A percentile compares a stretch with the other conserved stretches of the same genome.
Evolutionary conservation across 2,797 vertebrate genomes (phyloP).

Genomic region (Sarcophilus harrisii): DNA sequence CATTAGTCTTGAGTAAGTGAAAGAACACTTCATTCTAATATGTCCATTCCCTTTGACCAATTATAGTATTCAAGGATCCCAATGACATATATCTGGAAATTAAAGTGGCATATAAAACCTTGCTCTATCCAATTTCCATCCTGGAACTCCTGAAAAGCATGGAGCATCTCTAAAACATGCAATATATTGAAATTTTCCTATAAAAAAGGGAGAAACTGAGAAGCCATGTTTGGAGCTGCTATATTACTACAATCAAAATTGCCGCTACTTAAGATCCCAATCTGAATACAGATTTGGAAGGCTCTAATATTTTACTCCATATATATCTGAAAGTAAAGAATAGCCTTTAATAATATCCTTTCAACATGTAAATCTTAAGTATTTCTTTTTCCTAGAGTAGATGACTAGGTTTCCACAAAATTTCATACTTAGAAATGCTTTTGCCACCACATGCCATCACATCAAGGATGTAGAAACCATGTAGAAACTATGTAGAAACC

Average conservation of each 20-base stretch:
- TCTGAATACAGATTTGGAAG: neutral
- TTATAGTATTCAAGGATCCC: neutral
- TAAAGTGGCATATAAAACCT: neutral
- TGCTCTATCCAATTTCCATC: no score
- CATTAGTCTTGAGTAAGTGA: neutral
- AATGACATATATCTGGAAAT: neutral
- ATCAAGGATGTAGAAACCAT: no score
- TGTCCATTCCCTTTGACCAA: neutral
- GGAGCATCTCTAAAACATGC: neutral
- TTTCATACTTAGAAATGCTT: no score
- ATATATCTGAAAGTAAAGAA: neutral
- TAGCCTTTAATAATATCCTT: neutral
- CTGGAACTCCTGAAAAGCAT: no score
- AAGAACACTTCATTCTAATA: neutral
- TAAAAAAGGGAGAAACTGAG: neutral
- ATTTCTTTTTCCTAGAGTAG: neutral
- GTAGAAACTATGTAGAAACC: no score
- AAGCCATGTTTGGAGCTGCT: no score
- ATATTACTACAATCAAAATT: neutral
- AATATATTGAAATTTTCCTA: neutral
- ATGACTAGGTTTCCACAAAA: neutral
- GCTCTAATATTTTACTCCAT: neutral
- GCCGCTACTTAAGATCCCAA: neutral
- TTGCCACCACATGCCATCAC: no score
- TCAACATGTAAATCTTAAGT: neutral